phyloP scores from a whole-genome alignment of 2,888 invertebrate species.

The Sisyra nigra region DNA sequence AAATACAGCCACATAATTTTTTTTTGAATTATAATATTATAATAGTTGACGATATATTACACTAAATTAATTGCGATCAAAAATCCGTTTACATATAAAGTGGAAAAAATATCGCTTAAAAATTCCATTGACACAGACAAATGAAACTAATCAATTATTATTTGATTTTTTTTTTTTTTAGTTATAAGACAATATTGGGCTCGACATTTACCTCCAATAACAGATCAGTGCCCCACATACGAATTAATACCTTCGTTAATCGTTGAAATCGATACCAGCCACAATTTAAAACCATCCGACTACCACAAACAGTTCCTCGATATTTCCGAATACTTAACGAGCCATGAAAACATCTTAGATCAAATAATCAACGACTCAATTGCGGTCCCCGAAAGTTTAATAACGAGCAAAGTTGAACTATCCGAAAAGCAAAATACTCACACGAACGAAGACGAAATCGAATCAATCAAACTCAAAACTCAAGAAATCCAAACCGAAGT shows the following conservation, averaged over 20 bases:
- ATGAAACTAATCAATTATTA: neutral
- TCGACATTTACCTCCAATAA: conserved; percentile 21
- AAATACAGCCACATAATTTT: no score
- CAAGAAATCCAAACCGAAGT: conserved; percentile 24
- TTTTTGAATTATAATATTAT: no score
- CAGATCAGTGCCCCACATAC: conserved; percentile 21
- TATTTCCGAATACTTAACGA: neutral
- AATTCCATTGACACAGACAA: no score
- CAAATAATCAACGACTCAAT: neutral
- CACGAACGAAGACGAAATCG: conserved; percentile 7
- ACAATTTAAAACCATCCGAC: neutral
- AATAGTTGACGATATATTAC: no score
- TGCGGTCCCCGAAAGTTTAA: neutral
- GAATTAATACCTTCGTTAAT: conserved; percentile 23
- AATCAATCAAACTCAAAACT: conserved; percentile 18
- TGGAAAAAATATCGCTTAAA: no score
- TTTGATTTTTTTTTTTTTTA: conserved; percentile 15
- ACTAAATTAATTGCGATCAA: no score
- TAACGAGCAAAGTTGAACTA: conserved; percentile 5
- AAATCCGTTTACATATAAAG: no score
- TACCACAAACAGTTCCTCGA: neutral
- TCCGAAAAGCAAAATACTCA: conserved; percentile 5
- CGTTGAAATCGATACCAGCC: neutral
- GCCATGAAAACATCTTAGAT: neutral
- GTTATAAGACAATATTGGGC: conserved; percentile 24